Conservation (phyloP, 2,797 vertebrate species). For the Lophura swinhoii region DNA sequence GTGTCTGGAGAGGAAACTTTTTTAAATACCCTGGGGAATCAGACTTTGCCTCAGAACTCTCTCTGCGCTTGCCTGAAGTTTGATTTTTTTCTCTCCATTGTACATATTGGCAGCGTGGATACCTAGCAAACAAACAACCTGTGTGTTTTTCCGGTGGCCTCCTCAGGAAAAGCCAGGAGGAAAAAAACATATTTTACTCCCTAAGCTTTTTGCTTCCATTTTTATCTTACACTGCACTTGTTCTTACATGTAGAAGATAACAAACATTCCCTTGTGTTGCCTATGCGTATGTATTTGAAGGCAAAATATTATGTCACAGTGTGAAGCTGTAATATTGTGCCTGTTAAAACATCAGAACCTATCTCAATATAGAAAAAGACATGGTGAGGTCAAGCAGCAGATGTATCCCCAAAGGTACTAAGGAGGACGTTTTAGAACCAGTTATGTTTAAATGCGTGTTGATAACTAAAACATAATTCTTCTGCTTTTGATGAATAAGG, state of each 20-base stretch:
- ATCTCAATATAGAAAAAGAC: slow-evolving; percentile 52
- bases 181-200: slow-evolving; percentile 50
- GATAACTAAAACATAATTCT: not conserved
- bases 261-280: slow-evolving; percentile 35
- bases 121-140: slow-evolving; percentile 63
- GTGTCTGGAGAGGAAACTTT: slow-evolving; percentile 49
- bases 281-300: slow-evolving; percentile 21
- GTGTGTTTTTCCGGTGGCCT: slow-evolving; percentile 38
- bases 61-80: slow-evolving; percentile 64
- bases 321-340: slow-evolving; percentile 39
- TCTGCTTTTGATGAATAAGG: not conserved
- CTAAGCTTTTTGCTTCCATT: slow-evolving; percentile 34
- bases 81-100: slow-evolving; percentile 46
- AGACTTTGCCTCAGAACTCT: slow-evolving; percentile 55
- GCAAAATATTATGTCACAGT: slow-evolving; percentile 63
- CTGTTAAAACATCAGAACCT: slow-evolving; percentile 54
- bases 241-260: slow-evolving; percentile 31
- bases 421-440: not conserved
- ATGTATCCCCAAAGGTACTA: slow-evolving; percentile 2
- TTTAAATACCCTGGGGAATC: slow-evolving; percentile 4
- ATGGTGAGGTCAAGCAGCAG: slow-evolving; percentile 18
- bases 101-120: slow-evolving; percentile 65
- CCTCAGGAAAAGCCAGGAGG: slow-evolving; percentile 36
- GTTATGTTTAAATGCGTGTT: slow-evolving; percentile 4
- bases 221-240: slow-evolving; percentile 48